Conservation (phyloP, 1,140 invertebrate genomes). For the Lucilia sericata region DNA sequence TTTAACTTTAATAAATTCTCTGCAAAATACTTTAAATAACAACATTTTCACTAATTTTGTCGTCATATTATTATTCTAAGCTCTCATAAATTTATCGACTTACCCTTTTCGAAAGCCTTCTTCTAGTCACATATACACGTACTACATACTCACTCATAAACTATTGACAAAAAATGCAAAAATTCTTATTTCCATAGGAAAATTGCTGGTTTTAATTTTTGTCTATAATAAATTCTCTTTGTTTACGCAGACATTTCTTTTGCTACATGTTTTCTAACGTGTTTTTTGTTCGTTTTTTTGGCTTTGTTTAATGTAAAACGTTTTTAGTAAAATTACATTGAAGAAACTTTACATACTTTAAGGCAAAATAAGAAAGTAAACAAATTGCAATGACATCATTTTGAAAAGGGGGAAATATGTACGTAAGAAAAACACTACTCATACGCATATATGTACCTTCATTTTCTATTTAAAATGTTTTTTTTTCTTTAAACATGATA, state of each 20-base stretch:
- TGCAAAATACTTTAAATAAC: too few relatives aligned
- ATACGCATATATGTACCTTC: background rate
- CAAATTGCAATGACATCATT: constrained; percentile 26
- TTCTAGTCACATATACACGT: background rate
- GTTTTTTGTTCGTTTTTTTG: background rate
- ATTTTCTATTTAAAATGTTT: constrained; percentile 21
- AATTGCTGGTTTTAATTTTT: constrained; percentile 3
- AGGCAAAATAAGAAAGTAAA: constrained; percentile 11
- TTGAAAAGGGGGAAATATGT: background rate
- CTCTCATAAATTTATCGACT: background rate
- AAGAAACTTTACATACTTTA: constrained; percentile 10
- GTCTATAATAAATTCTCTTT: background rate
- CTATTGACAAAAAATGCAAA: constrained; percentile 5
- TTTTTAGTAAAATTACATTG: constrained; percentile 10
- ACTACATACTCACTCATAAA: background rate
- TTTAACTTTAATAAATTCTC: too few relatives aligned
- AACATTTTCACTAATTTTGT: too few relatives aligned
- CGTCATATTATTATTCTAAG: background rate
- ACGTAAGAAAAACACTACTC: background rate
- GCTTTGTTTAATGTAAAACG: background rate
- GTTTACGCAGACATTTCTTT: background rate
- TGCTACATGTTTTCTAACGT: too few relatives aligned
- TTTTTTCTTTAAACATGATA: background rate
- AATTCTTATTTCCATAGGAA: background rate
- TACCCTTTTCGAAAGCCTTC: background rate